These are phyloP conservation scores for Ginglymostoma cirratum DNA, from an alignment of 2,113 vertebrate species.

Conservation along the genomic window DNA sequence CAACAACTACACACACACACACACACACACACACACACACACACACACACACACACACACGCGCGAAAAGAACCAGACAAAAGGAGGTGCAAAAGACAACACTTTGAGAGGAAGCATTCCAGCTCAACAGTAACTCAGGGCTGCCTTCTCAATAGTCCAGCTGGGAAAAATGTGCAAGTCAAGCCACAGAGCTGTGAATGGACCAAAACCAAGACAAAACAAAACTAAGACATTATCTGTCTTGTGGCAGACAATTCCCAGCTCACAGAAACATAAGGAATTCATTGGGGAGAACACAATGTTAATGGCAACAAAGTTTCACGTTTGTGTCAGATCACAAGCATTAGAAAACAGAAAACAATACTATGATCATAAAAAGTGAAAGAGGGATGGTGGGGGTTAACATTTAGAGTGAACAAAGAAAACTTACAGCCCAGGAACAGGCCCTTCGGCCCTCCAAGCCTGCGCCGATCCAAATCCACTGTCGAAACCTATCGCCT, in stretches of 20 bases:
- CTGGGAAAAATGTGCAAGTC: slow-evolving; percentile 9
- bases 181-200: not conserved
- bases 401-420: not conserved
- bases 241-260: not conserved
- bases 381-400: not conserved
- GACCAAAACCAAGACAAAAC: not conserved
- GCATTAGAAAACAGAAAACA: not conserved
- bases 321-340: not conserved
- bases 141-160: not conserved
- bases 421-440: too few species aligned
- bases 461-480: too few species aligned
- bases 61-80: not conserved
- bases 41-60: slow-evolving; percentile 9
- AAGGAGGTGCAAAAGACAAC: not conserved
- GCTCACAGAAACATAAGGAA: not conserved
- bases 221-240: not conserved
- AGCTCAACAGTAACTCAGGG: not conserved
- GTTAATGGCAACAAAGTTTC: not conserved
- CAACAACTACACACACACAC: slow-evolving; percentile 2
- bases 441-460: too few species aligned
- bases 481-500: too few species aligned
- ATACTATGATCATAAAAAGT: not conserved
- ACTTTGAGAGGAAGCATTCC: not conserved
- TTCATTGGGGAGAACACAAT: not conserved
- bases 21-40: not conserved